phyloP scores from a whole-genome alignment of 2,888 invertebrate species.

The Crocallis elinguaria region DNA sequence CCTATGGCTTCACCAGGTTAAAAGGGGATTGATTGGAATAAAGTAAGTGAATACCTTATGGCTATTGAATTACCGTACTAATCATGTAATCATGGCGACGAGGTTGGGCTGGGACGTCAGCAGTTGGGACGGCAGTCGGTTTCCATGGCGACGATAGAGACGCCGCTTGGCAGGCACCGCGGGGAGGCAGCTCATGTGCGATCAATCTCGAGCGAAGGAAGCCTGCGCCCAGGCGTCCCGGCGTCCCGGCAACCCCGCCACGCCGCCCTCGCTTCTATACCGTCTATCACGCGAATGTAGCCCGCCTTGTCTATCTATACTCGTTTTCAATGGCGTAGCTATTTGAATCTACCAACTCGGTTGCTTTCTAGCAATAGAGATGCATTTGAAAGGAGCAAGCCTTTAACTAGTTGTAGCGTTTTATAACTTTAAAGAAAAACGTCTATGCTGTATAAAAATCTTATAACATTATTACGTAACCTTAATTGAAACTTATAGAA shows the following conservation, averaged over 20 bases:
- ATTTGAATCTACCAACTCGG: neutral
- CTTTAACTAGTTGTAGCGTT: neutral
- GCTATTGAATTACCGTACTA: slow-evolving; percentile 25
- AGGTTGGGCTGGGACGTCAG: slow-evolving; percentile 9
- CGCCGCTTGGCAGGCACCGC: slow-evolving; percentile 50
- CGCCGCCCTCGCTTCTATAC: slow-evolving; percentile 31
- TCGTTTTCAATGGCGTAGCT: neutral
- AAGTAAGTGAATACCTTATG: slow-evolving; percentile 22
- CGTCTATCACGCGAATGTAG: slow-evolving; percentile 16
- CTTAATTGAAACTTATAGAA: too few relatives aligned
- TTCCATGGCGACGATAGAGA: slow-evolving; percentile 72
- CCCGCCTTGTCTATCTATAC: neutral
- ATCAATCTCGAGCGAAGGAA: slow-evolving; percentile 74
- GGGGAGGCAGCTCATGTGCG: slow-evolving; percentile 41
- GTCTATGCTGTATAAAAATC: too few relatives aligned
- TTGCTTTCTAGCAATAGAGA: neutral
- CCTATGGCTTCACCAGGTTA: slow-evolving; percentile 18
- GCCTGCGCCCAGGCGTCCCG: slow-evolving; percentile 47
- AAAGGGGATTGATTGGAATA: slow-evolving; percentile 26
- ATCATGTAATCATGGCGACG: slow-evolving; percentile 44
- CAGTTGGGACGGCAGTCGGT: slow-evolving; percentile 68
- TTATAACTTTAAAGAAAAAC: too few relatives aligned
- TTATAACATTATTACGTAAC: too few relatives aligned
- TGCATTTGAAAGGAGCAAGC: neutral
- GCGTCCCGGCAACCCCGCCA: slow-evolving; percentile 14